Evolutionary conservation across 2,888 invertebrate species (phyloP).

Genomic region (Tachina fera): DNA sequence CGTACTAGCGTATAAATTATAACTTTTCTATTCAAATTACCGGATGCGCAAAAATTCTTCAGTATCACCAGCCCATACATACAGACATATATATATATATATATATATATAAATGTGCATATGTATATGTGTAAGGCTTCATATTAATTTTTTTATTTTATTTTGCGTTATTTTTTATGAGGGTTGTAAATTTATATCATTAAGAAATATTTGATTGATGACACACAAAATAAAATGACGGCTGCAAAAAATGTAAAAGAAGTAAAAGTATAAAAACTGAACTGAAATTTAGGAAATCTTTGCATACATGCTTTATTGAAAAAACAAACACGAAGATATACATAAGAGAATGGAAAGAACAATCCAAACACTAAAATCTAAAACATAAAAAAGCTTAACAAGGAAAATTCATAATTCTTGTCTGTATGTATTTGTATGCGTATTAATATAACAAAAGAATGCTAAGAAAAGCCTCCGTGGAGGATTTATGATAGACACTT

Average conservation of each 20-base stretch:
- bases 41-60: slow-evolving; percentile 48
- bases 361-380: background rate
- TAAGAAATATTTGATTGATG: slow-evolving; percentile 73
- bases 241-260: slow-evolving; percentile 37
- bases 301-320: slow-evolving; percentile 33
- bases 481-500: too few relatives aligned
- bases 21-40: slow-evolving; percentile 59
- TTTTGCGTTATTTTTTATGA: slow-evolving; percentile 44
- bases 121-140: background rate
- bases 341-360: background rate
- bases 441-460: background rate
- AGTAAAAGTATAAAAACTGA: background rate
- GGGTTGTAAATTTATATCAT: slow-evolving; percentile 65
- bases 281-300: slow-evolving; percentile 26
- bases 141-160: slow-evolving; percentile 10
- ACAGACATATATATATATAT: too few relatives aligned
- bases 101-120: too few relatives aligned
- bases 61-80: slow-evolving; percentile 51
- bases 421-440: background rate
- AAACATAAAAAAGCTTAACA: slow-evolving; percentile 25
- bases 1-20: slow-evolving; percentile 38
- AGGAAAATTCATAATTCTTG: slow-evolving; percentile 24
- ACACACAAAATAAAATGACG: slow-evolving; percentile 62
- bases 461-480: too few relatives aligned
- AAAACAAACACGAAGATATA: slow-evolving; percentile 28